Evolutionary conservation across 92 coral and sea anemone species (phyloP).

Genomic region (Nematostella vectensis): DNA sequence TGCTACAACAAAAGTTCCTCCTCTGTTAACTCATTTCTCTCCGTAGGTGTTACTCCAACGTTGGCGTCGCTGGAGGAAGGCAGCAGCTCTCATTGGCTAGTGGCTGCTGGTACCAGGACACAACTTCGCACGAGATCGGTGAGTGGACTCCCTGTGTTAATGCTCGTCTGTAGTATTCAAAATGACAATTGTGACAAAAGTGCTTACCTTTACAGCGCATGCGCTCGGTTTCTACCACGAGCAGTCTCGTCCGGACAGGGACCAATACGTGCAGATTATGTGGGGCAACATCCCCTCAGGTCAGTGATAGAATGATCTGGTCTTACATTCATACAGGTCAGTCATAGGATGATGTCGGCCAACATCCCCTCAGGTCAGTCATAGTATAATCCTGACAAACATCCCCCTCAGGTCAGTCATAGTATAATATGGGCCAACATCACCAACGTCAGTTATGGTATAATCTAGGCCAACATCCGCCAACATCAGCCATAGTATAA

Average conservation of each 20-base stretch:
- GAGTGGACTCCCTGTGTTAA: too few species aligned
- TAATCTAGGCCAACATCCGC: too few species aligned
- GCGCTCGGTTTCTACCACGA: conserved; percentile 32
- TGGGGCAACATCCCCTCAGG: conserved; percentile 23
- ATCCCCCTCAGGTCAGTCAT: too few species aligned
- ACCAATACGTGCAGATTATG: conserved; percentile 12
- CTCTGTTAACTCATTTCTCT: too few species aligned
- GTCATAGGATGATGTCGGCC: too few species aligned
- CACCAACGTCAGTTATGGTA: too few species aligned
- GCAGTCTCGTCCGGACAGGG: conserved; percentile 36
- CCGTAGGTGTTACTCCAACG: conserved; percentile 32
- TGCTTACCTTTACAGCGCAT: conserved; percentile 18
- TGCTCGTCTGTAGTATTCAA: neutral
- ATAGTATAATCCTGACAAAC: too few species aligned
- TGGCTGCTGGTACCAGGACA: conserved; percentile 23
- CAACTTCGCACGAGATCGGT: conserved; percentile 33
- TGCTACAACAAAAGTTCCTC: too few species aligned
- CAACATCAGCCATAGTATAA: too few species aligned
- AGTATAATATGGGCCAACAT: too few species aligned
- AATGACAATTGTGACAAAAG: neutral
- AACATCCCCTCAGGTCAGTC: too few species aligned
- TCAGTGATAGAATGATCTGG: neutral
- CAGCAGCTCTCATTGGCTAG: conserved; percentile 21
- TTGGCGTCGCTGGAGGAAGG: conserved; percentile 21
- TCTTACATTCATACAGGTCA: too few species aligned